Evolutionary conservation across 2,113 vertebrate species (phyloP).

Genomic region (Cynocephalus volans): DNA sequence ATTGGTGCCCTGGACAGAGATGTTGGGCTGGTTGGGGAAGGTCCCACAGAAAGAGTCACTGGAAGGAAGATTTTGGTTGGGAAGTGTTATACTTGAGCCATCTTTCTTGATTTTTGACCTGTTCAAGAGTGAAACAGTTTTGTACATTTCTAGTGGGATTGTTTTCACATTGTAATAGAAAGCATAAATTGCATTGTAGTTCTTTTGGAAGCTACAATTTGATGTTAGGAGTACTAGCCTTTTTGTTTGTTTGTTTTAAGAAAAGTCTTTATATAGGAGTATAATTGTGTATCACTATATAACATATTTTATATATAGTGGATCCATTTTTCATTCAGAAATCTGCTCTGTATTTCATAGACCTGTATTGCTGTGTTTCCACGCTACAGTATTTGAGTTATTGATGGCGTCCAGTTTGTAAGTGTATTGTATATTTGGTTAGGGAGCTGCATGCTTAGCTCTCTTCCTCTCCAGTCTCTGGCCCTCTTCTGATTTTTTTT

Average conservation of each 20-base stretch:
- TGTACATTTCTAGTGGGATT: background rate
- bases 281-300: background rate
- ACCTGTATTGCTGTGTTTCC: background rate
- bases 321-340: background rate
- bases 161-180: background rate
- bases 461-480: background rate
- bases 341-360: background rate
- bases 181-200: fast-evolving
- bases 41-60: too few relatives aligned
- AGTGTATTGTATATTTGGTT: fast-evolving
- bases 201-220: background rate
- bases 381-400: fast-evolving
- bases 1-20: background rate
- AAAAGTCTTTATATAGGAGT: background rate
- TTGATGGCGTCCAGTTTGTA: fast-evolving
- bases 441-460: fast-evolving
- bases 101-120: constrained; percentile 7
- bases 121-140: background rate
- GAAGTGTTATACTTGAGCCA: background rate
- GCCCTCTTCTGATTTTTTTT: background rate
- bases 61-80: background rate
- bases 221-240: background rate
- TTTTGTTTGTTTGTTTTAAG: background rate
- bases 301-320: background rate
- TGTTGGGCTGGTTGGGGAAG: background rate